Conservation (phyloP, 2,113 vertebrate species). For the Ptilorrhoa leucosticta region DNA sequence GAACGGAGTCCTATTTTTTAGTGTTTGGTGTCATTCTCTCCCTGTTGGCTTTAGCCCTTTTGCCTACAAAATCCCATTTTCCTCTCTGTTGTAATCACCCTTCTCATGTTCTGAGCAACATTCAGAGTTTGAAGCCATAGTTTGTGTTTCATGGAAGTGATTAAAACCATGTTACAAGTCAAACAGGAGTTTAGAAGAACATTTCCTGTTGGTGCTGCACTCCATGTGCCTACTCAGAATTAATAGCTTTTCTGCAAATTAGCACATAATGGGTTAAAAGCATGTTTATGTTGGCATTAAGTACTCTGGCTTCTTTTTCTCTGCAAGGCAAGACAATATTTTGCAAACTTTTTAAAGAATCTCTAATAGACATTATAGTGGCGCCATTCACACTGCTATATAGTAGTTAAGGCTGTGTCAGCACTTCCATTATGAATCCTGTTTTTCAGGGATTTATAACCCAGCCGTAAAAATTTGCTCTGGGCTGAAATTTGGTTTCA, state of each 20-base stretch:
- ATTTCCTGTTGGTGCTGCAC: conserved; percentile 66
- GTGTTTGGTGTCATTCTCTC: neutral
- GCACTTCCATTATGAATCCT: conserved; percentile 76
- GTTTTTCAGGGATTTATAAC: conserved; percentile 76
- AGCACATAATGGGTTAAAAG: conserved; percentile 79
- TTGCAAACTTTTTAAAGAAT: conserved; percentile 74
- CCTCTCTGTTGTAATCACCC: conserved; percentile 31
- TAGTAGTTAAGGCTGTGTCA: conserved; percentile 73
- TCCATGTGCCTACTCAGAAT: conserved; percentile 56
- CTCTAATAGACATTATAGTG: conserved; percentile 75
- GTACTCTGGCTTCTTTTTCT: conserved; percentile 64
- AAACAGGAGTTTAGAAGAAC: conserved; percentile 67
- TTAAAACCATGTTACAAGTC: conserved; percentile 74
- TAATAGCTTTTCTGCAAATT: conserved; percentile 77
- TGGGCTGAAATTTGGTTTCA: conserved; percentile 75
- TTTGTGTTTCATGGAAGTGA: conserved; percentile 72
- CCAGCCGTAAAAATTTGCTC: conserved; percentile 74
- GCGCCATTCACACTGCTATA: conserved; percentile 71
- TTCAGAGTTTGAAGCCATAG: conserved; percentile 34
- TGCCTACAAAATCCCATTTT: conserved; percentile 36
- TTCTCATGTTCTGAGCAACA: conserved; percentile 56
- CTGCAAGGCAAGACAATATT: conserved; percentile 70
- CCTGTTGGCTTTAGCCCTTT: neutral
- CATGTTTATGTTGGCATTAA: conserved; percentile 78
- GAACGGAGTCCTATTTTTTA: neutral